phyloP scores from a whole-genome alignment of 1,140 invertebrate species.

The Brachionus plicatilis region DNA sequence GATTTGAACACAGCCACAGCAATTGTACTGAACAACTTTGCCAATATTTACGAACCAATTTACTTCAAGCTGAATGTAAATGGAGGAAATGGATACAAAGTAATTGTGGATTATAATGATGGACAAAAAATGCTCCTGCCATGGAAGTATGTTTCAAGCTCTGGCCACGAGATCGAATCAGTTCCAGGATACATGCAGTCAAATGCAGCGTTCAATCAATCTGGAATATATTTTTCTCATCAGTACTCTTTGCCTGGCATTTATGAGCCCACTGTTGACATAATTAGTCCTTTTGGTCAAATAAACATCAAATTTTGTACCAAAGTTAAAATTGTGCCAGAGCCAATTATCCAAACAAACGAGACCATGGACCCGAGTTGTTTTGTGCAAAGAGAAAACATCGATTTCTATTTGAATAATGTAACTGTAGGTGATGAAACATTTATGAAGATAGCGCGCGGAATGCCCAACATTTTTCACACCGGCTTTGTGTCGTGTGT shows the following conservation, averaged over 20 bases:
- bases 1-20: not conserved
- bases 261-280: not conserved
- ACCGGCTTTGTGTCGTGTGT: not conserved
- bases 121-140: not conserved
- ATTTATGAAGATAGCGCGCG: not conserved
- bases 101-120: slow-evolving; percentile 3
- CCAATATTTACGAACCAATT: not conserved
- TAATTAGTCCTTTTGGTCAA: not conserved
- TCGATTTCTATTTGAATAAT: slow-evolving; percentile 4
- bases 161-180: not conserved
- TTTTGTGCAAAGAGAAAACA: not conserved
- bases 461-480: not conserved
- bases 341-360: not conserved
- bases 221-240: not conserved
- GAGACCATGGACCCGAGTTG: not conserved
- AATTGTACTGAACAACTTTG: not conserved
- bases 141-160: not conserved
- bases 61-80: not conserved
- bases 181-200: not conserved
- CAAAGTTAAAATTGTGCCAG: not conserved
- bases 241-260: not conserved
- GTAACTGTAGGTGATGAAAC: not conserved
- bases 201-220: slow-evolving; percentile 8
- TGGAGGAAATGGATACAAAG: slow-evolving; percentile 21
- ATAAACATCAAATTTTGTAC: not conserved